Percentiles rank a stretch among this genome's conserved stretches.
These are phyloP conservation scores for Okamejei kenojei DNA, from an alignment of 2,797 vertebrate species.

Conservation along the genomic window DNA sequence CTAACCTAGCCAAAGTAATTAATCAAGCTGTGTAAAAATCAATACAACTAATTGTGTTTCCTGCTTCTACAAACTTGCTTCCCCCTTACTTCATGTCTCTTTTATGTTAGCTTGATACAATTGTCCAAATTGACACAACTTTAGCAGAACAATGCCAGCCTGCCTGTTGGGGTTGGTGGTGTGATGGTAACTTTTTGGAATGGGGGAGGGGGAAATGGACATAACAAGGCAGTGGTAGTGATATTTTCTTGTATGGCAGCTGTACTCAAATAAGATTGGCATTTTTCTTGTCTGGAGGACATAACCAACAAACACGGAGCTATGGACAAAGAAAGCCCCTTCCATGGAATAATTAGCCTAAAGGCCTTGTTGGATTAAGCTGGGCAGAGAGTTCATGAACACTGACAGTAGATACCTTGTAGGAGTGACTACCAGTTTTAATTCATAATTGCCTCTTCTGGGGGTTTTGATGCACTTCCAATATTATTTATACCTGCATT, in stretches of 20 bases:
- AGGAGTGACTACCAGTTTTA: neutral
- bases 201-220: too few relatives aligned
- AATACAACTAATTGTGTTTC: conserved; percentile 41
- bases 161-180: too few relatives aligned
- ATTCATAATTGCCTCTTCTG: neutral
- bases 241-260: neutral
- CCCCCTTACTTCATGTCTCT: conserved; percentile 43
- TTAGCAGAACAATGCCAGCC: neutral
- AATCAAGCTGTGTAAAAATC: neutral
- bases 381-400: neutral
- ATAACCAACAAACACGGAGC: neutral
- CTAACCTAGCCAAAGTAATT: too few relatives aligned
- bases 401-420: neutral
- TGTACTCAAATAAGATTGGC: neutral
- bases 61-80: conserved; percentile 43
- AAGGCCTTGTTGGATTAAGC: neutral
- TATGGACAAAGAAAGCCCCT: neutral
- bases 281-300: neutral
- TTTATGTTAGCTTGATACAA: neutral
- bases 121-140: neutral
- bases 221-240: neutral
- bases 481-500: neutral
- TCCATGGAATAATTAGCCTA: neutral
- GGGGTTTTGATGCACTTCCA: neutral
- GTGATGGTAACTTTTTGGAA: too few relatives aligned